Percentiles rank a stretch among this genome's conserved stretches.
Evolutionary conservation across 2,113 vertebrate species (phyloP).

Genomic region (Ciconia maguari): DNA sequence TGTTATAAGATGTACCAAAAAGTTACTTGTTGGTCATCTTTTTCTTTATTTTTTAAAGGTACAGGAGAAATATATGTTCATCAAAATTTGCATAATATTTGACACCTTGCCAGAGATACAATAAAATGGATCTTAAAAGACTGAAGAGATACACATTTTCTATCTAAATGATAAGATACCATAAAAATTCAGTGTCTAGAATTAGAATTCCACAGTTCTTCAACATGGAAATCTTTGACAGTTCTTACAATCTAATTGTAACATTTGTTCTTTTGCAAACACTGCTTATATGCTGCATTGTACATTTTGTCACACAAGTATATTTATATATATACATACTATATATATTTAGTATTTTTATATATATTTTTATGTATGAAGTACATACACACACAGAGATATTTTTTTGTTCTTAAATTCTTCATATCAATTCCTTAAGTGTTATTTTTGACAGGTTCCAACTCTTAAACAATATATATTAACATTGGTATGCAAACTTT

Average conservation of each 20-base stretch:
- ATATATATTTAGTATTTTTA: neutral
- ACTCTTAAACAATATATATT: neutral
- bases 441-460: neutral
- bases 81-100: neutral
- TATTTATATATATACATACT: neutral
- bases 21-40: neutral
- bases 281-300: neutral
- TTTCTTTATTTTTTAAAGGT: neutral
- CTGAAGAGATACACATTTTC: neutral
- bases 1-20: neutral
- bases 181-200: neutral
- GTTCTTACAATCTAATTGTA: neutral
- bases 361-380: neutral
- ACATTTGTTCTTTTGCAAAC: neutral
- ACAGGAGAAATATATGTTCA: neutral
- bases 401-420: neutral
- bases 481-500: neutral
- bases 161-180: neutral
- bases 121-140: neutral
- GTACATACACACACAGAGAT: neutral
- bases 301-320: neutral
- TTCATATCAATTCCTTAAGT: neutral
- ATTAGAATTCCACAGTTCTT: neutral
- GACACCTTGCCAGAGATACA: neutral
- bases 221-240: neutral